Base-by-base conservation (phyloP, 2,797 vertebrate genomes). In the Lophotriccus pileatus region DNA sequence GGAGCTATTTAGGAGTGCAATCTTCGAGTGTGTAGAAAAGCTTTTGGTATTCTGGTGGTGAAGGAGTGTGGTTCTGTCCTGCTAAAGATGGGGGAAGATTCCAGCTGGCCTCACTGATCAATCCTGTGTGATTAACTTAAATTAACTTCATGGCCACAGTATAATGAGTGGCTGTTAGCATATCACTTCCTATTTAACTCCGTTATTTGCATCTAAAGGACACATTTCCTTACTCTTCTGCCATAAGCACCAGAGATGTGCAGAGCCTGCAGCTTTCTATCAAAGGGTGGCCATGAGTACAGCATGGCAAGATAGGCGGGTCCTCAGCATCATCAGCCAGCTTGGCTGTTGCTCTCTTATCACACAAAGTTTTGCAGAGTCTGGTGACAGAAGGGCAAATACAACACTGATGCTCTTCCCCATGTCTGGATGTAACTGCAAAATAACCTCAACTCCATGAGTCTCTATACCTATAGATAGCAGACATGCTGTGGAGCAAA, bases 401-500 rank as follows among this genome's bases (percentile, higher is more conserved):
- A 5, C 19, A 62, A 14, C 64, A 22, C 16, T 43, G 24, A 46
- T 89, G 52, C n/a, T 60, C 79, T 62, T 56, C 60, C 39, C 49
- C 13, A 2, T 62, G 59, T 34, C 53, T 67, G 44, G 46, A 32
- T 17, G 44, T 23, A 75, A 44, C 73, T 72, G 37, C 27, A 43
- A 55, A 68, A 27, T 7, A 46, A 30, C 8, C 15, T 11, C 7
- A 92, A 34, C 0, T 16, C 27, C 3, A 0, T 5, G 30, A n/a
- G 4, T 18, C 21, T 22, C 24, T 82, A 1, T 27, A 6, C 25
- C 18, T 82, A 4, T 34, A 46, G 23, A 36, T 27, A 13, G 9
- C 12, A 25, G 5, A 8, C 6, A 2, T 22, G 20, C 12, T 41
- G 12, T 10, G 55, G 28, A 75, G 47, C 37, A 32, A 41, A 46